Evolutionary conservation across 1,140 invertebrate species (phyloP), one percentile per base, ranked within the genome.

Genomic region (Contarinia nasturtii): DNA sequence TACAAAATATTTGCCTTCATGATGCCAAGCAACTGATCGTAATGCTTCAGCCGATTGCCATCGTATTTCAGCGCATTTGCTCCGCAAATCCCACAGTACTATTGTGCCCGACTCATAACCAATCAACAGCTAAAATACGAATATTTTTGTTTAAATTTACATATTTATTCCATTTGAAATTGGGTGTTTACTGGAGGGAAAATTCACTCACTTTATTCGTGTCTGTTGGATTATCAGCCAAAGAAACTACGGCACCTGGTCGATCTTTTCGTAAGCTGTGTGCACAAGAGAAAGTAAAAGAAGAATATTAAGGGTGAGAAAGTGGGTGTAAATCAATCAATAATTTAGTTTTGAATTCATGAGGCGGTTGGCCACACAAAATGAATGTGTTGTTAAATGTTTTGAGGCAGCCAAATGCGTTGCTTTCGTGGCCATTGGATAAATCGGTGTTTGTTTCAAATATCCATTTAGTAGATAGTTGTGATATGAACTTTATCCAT

Each of bases 1-100:
- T 80, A 98, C 91, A 64, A 98, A 94, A 68, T 93, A 88, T 70
- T 95, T 93, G 48, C 94, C 95, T 66, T 98, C 94, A 65, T 91
- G 79, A 65, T 97, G 90, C 95, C 95, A 99, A 47, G 82, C 77
- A 57, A 93, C 78, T 48, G 86, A 90, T 58, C 80, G 76, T 45
- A 96, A 70, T 18, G 79, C 76, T 60, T 93, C 85, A 15, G 72
- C 57, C 4, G 79, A 75, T 66, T 88, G 76, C 67, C 76, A 87
- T 59, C 89, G 74, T 59, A 80, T 75, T 55, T 96, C 91, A 14
- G 85, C 87, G 47, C 61, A 65, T 62, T 81, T 81, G 47, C 70
- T 79, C 53, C 81, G 80, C 51, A 99, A 72, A 70, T 98, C 93
- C 95, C 95, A 99, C 47, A 96, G 71, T 18, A 92, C 90, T 54